phyloP scores from a whole-genome alignment of 2,888 invertebrate species.

The Drosophila pseudotalamancana region DNA sequence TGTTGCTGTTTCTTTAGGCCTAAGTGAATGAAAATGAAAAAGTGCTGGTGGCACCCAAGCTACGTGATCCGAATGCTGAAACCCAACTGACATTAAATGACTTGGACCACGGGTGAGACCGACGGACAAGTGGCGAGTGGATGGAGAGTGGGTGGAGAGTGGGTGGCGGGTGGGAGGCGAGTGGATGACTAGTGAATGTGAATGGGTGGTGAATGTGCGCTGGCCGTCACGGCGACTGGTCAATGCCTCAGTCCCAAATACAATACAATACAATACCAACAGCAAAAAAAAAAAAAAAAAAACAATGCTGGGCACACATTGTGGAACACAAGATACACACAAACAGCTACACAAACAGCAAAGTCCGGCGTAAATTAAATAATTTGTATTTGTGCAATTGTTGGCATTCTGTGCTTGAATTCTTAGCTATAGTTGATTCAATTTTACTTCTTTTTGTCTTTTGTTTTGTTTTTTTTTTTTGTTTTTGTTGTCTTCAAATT shows the following conservation, averaged over 20 bases:
- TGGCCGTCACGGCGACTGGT: conserved; percentile 18
- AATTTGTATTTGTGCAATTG: conserved; percentile 68
- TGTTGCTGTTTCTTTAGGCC: conserved; percentile 15
- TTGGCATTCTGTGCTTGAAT: conserved; percentile 38
- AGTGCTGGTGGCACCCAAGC: conserved; percentile 67
- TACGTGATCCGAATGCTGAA: conserved; percentile 67
- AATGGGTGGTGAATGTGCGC: conserved; percentile 4
- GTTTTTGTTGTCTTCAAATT: conserved; percentile 49
- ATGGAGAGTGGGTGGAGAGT: conserved; percentile 32
- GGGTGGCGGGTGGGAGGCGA: conserved; percentile 8
- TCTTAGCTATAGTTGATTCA: conserved; percentile 4
- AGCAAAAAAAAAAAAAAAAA: too few species aligned
- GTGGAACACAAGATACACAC: not conserved
- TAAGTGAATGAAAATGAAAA: conserved; percentile 80
- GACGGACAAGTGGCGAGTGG: conserved; percentile 42
- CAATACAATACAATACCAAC: conserved; percentile 24
- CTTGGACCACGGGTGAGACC: conserved; percentile 28
- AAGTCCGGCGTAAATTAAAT: conserved; percentile 64
- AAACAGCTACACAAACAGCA: conserved; percentile 4
- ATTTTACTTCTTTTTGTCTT: too few species aligned
- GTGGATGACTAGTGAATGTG: conserved; percentile 4
- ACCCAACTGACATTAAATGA: conserved; percentile 41
- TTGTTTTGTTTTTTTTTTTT: too few species aligned
- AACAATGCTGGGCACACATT: conserved; percentile 13
- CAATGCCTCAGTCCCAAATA: conserved; percentile 27